Evolutionary conservation across 2,113 vertebrate species (phyloP).

Genomic region (Calonectris borealis): DNA sequence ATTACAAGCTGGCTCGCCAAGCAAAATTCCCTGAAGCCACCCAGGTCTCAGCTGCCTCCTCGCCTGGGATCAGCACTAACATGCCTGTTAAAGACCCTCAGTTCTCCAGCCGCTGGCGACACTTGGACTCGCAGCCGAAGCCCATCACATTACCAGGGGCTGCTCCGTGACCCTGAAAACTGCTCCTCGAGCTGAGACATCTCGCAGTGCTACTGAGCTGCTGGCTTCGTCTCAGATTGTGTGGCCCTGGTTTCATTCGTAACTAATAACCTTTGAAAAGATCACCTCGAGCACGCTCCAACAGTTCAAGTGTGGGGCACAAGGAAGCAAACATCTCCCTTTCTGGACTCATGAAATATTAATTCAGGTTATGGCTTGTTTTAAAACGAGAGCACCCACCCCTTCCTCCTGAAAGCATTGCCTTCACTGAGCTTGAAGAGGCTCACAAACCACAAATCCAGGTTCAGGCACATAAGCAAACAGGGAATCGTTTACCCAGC

Average conservation of each 20-base stretch:
- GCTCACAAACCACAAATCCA: neutral
- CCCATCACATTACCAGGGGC: neutral
- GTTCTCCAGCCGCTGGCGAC: neutral
- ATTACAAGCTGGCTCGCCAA: neutral
- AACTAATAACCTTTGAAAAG: neutral
- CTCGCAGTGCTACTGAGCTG: neutral
- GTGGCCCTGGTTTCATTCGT: neutral
- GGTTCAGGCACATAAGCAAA: neutral
- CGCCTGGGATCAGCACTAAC: neutral
- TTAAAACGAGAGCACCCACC: neutral
- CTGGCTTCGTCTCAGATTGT: neutral
- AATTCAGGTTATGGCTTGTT: neutral
- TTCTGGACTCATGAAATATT: neutral
- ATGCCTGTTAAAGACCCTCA: neutral
- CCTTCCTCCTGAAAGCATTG: neutral
- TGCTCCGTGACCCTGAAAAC: neutral
- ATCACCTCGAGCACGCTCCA: neutral
- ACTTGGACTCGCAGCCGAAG: neutral
- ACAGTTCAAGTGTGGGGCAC: neutral
- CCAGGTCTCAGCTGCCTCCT: neutral
- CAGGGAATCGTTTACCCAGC: neutral
- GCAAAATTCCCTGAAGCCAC: neutral
- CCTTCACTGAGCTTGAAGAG: neutral
- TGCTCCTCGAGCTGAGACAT: neutral
- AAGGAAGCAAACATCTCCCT: neutral